Percentiles rank a stretch among this genome's conserved stretches.
Evolutionary conservation across 2,888 invertebrate genomes (phyloP).

Genomic region (Halocaridina rubra): DNA sequence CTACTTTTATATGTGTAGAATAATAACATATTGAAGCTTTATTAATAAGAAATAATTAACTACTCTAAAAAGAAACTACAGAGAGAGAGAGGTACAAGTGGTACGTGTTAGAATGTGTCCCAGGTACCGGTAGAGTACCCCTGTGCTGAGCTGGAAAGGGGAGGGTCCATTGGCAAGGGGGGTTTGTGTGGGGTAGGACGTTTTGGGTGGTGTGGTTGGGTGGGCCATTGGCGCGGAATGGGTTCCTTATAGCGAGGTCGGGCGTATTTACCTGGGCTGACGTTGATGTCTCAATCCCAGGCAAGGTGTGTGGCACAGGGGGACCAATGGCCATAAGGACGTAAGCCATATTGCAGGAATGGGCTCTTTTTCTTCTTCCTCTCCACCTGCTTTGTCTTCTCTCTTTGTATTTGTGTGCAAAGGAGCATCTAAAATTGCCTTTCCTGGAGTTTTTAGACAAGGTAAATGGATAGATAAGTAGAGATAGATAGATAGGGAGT

Average conservation of each 20-base stretch:
- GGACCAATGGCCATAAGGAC: constrained; percentile 3
- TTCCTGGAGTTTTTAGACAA: no score
- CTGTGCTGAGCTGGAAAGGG: neutral
- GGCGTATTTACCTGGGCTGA: constrained; percentile 54
- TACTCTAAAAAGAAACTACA: neutral
- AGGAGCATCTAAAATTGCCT: no score
- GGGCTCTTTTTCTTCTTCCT: neutral
- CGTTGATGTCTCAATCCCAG: constrained; percentile 59
- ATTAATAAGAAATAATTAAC: no score
- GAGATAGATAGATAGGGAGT: no score
- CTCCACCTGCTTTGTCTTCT: neutral
- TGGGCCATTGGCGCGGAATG: neutral
- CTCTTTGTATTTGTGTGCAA: no score
- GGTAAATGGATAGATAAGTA: no score
- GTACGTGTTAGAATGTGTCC: neutral
- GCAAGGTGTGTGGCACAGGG: constrained; percentile 6
- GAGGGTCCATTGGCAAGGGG: neutral
- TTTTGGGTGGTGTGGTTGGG: neutral
- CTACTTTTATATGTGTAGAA: no score
- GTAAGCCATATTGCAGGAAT: neutral
- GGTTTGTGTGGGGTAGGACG: constrained; percentile 5
- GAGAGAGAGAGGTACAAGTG: neutral
- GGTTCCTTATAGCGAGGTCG: constrained; percentile 48
- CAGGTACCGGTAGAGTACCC: neutral
- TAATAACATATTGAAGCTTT: no score